Evolutionary conservation across 1,140 invertebrate species (phyloP).

Genomic region (Papilio polytes): DNA sequence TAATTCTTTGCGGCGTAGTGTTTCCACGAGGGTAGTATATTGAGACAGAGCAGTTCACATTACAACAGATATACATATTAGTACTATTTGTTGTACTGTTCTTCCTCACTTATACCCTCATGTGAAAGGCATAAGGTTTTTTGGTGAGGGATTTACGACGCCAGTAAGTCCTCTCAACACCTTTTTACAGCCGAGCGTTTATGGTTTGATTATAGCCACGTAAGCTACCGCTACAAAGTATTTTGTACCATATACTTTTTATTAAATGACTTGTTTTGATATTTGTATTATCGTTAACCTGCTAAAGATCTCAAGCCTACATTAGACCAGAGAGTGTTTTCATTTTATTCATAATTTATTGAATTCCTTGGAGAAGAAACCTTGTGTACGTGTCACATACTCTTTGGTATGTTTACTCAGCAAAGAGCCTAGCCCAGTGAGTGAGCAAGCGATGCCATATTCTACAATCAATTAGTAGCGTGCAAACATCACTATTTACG

Average conservation of each 20-base stretch:
- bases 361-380: no score
- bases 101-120: background rate
- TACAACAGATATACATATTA: background rate
- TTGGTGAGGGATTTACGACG: background rate
- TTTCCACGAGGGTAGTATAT: background rate
- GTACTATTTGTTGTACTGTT: background rate
- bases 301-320: no score
- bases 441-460: background rate
- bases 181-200: conserved; percentile 2
- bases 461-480: background rate
- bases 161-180: conserved; percentile 9
- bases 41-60: background rate
- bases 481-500: background rate
- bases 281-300: background rate
- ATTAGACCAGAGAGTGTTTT: no score
- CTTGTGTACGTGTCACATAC: background rate
- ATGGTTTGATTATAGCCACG: conserved; percentile 15
- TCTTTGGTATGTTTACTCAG: background rate
- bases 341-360: no score
- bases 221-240: background rate
- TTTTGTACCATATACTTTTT: background rate
- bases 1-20: background rate
- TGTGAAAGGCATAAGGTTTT: background rate
- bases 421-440: background rate
- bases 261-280: background rate